phyloP scores from a whole-genome alignment of 2,113 vertebrate species.

The Speoplatyrhinus poulsoni region DNA sequence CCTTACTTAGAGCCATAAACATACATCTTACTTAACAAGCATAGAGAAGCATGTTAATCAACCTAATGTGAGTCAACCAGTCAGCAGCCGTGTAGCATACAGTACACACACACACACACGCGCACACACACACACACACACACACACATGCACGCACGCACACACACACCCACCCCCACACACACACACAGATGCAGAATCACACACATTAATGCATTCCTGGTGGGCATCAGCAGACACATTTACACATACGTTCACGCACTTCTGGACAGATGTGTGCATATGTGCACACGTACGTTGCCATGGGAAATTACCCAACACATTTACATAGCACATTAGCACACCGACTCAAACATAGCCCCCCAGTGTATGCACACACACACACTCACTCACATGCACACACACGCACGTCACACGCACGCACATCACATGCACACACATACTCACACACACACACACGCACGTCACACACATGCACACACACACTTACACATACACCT shows the following conservation, averaged over 20 bases:
- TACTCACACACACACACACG: background rate
- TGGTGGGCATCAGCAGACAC: background rate
- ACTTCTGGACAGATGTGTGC: slow-evolving; percentile 7
- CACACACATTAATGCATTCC: background rate
- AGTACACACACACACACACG: background rate
- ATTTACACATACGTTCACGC: slow-evolving; percentile 16
- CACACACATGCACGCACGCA: background rate
- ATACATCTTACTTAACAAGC: too few species aligned
- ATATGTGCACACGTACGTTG: background rate
- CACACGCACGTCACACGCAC: too few species aligned
- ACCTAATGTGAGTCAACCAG: background rate
- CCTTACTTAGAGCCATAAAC: too few species aligned
- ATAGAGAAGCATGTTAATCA: background rate
- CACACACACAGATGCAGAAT: background rate
- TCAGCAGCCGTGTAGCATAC: background rate
- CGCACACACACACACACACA: background rate
- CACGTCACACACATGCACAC: background rate
- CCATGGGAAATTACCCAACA: slow-evolving; percentile 23
- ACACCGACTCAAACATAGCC: background rate
- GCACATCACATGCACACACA: background rate
- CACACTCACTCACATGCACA: too few species aligned
- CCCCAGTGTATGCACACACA: background rate
- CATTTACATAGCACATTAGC: background rate
- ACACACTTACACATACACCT: slow-evolving; percentile 1
- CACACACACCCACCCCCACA: background rate